Percentiles rank a stretch among this genome's conserved stretches.
Evolutionary conservation across 1,140 invertebrate species (phyloP).

Genomic region (Drosophila azteca): DNA sequence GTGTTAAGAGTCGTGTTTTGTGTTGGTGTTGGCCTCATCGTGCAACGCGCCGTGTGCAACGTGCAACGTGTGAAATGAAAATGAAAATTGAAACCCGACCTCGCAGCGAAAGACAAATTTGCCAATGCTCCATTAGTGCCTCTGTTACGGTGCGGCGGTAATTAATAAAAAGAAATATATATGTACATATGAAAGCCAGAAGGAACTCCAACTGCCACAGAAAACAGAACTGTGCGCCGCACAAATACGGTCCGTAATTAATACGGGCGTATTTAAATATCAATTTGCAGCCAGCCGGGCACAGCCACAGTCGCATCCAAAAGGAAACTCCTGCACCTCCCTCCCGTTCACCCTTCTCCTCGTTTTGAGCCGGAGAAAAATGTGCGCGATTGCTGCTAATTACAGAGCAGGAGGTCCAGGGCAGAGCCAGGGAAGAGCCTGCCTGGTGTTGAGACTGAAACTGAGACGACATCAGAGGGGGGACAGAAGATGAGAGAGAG

Average conservation of each 20-base stretch:
- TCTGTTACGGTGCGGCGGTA: conserved; percentile 55
- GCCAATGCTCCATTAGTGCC: conserved; percentile 64
- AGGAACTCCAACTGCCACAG: conserved; percentile 10
- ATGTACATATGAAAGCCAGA: conserved; percentile 4
- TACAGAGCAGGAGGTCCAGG: conserved; percentile 60
- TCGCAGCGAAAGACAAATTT: conserved; percentile 67
- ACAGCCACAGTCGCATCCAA: conserved; percentile 1
- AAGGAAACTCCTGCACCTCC: conserved; percentile 1
- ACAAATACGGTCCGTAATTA: conserved; percentile 63
- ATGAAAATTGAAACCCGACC: conserved; percentile 35
- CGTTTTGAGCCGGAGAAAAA: conserved; percentile 59
- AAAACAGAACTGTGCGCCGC: conserved; percentile 23
- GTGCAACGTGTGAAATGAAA: conserved; percentile 52
- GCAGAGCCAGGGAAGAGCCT: neutral
- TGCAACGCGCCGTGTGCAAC: neutral
- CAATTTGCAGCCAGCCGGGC: conserved; percentile 65
- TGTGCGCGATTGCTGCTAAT: conserved; percentile 79
- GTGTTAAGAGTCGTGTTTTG: neutral
- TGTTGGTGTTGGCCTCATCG: neutral
- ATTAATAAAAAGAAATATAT: conserved; percentile 74
- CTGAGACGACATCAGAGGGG: neutral
- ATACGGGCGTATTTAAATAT: conserved; percentile 83
- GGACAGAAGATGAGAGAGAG: neutral
- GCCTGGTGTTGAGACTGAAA: conserved; percentile 16
- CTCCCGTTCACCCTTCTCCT: conserved; percentile 7